These are phyloP conservation scores for Drosophila busckii DNA, from an alignment of 1,140 invertebrate species.

Conservation along the genomic window DNA sequence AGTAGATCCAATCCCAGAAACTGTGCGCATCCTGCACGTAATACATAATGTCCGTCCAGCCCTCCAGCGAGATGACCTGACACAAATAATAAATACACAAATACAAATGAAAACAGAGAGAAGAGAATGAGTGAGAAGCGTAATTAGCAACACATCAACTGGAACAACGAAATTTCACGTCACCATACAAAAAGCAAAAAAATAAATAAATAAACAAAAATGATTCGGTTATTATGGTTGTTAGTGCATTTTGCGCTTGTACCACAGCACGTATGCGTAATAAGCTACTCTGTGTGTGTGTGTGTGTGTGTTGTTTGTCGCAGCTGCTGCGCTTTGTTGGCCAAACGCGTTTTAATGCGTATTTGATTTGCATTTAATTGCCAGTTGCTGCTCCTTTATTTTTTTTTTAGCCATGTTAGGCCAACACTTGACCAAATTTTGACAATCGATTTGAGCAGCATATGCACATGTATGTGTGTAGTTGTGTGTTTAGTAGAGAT, in stretches of 20 bases:
- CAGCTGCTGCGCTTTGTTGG: neutral
- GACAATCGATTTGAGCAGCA: too few species aligned
- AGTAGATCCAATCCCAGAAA: slow-evolving; percentile 99
- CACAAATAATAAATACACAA: slow-evolving; percentile 28
- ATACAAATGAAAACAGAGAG: neutral
- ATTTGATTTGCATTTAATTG: slow-evolving; percentile 44
- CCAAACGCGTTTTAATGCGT: slow-evolving; percentile 28
- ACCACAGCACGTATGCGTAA: slow-evolving; percentile 63
- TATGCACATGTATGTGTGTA: too few species aligned
- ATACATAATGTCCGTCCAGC: slow-evolving; percentile 99
- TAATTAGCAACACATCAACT: slow-evolving; percentile 18
- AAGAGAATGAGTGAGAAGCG: slow-evolving; percentile 1
- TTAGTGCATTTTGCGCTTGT: slow-evolving; percentile 3
- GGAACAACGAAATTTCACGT: too few species aligned
- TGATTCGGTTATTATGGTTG: neutral
- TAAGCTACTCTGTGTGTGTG: neutral
- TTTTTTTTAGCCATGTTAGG: too few species aligned
- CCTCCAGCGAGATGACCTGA: slow-evolving; percentile 91
- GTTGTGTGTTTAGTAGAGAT: too few species aligned
- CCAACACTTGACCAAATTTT: too few species aligned
- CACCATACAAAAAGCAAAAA: too few species aligned
- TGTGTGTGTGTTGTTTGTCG: neutral
- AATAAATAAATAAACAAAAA: slow-evolving; percentile 1
- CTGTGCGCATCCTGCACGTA: slow-evolving; percentile 97
- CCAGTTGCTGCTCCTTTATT: too few species aligned